These are phyloP conservation scores for Campoplex capitator DNA, from an alignment of 2,888 invertebrate genomes.

Conservation along the genomic window DNA sequence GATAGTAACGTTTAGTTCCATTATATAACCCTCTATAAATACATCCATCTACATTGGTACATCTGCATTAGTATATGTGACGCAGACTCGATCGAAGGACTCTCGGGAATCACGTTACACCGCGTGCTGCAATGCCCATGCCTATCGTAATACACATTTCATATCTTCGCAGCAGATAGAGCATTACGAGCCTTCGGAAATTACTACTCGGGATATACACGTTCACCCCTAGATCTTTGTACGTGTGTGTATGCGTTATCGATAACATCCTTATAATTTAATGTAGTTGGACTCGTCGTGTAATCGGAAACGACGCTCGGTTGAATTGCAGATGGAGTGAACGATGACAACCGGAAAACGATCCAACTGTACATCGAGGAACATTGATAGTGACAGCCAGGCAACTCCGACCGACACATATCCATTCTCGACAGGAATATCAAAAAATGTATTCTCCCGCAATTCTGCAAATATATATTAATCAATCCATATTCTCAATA, in stretches of 20 bases:
- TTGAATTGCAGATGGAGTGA: constrained; percentile 33
- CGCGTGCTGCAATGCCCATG: neutral
- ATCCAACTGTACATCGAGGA: neutral
- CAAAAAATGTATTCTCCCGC: neutral
- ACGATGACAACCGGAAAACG: constrained; percentile 39
- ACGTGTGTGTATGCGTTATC: neutral
- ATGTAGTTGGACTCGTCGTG: constrained; percentile 1
- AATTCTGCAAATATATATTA: neutral
- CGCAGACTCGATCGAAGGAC: constrained; percentile 15
- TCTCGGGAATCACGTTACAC: constrained; percentile 44
- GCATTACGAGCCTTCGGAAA: constrained; percentile 28
- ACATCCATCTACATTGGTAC: neutral
- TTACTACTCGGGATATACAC: constrained; percentile 14
- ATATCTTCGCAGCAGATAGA: constrained; percentile 30
- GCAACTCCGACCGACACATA: neutral
- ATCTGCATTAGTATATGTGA: neutral
- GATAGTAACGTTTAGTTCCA: constrained; percentile 18
- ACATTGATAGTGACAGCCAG: constrained; percentile 16
- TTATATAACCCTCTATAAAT: constrained; percentile 12
- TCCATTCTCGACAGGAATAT: neutral
- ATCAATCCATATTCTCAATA: neutral
- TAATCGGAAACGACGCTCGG: constrained; percentile 29
- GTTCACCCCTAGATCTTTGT: neutral
- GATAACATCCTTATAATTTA: constrained; percentile 29
- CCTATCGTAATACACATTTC: constrained; percentile 37